These are phyloP conservation scores for Myrmophylax atrothorax DNA, from an alignment of 2,113 vertebrate genomes.

Conservation along the genomic window DNA sequence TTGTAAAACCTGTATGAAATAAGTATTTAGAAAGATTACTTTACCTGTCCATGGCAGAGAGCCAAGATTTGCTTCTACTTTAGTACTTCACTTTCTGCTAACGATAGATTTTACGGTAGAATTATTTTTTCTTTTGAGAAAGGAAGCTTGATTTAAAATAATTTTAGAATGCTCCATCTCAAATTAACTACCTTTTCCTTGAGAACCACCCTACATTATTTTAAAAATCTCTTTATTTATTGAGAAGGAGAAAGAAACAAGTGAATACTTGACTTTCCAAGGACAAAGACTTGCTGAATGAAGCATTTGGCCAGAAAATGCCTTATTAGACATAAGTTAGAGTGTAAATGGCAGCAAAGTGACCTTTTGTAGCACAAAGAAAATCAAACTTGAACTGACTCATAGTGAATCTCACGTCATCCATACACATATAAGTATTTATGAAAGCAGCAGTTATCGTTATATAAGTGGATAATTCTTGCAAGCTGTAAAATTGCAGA, in stretches of 20 bases:
- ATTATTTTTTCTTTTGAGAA: neutral
- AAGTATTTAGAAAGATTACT: neutral
- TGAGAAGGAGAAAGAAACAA: neutral
- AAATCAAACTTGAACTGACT: neutral
- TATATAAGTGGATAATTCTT: neutral
- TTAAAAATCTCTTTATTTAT: neutral
- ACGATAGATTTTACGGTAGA: neutral
- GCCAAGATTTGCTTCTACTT: neutral
- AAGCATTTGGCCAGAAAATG: neutral
- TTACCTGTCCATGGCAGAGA: neutral
- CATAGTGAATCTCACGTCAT: neutral
- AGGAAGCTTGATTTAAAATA: neutral
- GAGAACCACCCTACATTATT: neutral
- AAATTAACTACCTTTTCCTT: neutral
- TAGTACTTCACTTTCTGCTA: neutral
- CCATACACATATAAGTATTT: neutral
- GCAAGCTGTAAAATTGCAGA: neutral
- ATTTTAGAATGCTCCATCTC: neutral
- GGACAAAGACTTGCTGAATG: neutral
- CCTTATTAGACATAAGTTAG: neutral
- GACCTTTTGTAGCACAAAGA: neutral
- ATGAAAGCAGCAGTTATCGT: neutral
- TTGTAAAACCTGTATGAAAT: neutral
- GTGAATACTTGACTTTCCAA: neutral
- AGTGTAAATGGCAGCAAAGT: neutral